Percentiles rank a stretch among this genome's conserved stretches.
These are phyloP conservation scores for Fulica atra DNA, from an alignment of 2,113 vertebrate species.

Conservation along the genomic window DNA sequence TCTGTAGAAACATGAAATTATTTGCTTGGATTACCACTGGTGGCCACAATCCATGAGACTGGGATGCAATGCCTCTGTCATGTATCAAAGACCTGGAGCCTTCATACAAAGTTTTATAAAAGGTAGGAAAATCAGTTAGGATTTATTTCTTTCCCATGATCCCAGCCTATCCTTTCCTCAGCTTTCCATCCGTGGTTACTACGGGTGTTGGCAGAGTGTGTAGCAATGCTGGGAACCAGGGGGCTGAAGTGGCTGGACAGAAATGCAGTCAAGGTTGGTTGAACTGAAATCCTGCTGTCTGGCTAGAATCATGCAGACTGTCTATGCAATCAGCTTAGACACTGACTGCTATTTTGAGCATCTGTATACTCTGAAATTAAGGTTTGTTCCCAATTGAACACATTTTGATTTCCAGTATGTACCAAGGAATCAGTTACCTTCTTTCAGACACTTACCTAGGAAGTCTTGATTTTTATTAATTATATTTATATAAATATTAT, in stretches of 20 bases:
- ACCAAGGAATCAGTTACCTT: not conserved
- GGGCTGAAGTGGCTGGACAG: not conserved
- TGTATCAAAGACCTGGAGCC: not conserved
- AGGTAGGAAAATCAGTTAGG: rapidly evolving
- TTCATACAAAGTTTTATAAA: not conserved
- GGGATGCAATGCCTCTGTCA: not conserved
- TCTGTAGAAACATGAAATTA: not conserved
- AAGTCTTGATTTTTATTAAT: not conserved
- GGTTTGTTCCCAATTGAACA: not conserved
- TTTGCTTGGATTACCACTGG: not conserved
- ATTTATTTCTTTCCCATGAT: not conserved
- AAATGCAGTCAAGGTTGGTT: not conserved
- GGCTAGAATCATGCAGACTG: rapidly evolving
- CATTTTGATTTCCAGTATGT: not conserved
- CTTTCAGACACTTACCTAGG: not conserved
- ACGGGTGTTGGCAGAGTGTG: not conserved
- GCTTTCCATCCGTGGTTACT: not conserved
- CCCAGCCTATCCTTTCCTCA: not conserved
- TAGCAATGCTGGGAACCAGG: not conserved
- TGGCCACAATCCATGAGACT: not conserved
- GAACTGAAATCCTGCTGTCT: not conserved
- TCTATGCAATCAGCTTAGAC: not conserved
- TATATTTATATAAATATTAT: not conserved
- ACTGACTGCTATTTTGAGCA: not conserved
- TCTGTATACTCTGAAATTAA: not conserved